Percentiles rank a stretch among this genome's conserved stretches.
These are phyloP conservation scores for Drosophila longiperda DNA, from an alignment of 2,888 invertebrate genomes.

Conservation along the genomic window DNA sequence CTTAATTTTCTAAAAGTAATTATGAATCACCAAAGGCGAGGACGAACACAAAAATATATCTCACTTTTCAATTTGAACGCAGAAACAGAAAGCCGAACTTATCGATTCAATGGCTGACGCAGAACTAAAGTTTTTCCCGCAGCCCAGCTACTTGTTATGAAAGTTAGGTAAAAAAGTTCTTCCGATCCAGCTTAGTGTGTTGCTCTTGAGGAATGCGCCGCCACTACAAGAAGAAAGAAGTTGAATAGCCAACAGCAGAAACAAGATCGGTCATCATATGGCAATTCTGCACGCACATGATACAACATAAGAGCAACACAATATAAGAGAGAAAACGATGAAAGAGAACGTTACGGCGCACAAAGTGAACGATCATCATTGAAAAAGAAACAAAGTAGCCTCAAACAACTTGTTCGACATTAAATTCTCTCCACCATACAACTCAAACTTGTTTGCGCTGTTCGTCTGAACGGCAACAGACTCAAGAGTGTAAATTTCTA, in stretches of 20 bases:
- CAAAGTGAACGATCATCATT: conserved; percentile 38
- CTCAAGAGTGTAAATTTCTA: conserved; percentile 38
- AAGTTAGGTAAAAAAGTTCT: conserved; percentile 76
- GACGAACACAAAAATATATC: conserved; percentile 38
- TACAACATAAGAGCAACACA: conserved; percentile 20
- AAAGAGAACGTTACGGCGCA: conserved; percentile 27
- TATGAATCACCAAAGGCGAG: conserved; percentile 8
- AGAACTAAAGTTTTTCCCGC: conserved; percentile 69
- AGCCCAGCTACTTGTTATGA: conserved; percentile 71
- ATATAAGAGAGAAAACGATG: conserved; percentile 19
- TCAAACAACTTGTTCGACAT: conserved; percentile 22
- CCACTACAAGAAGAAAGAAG: conserved; percentile 39
- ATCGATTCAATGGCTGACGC: conserved; percentile 68
- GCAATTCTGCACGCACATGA: conserved; percentile 16
- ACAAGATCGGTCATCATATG: conserved; percentile 43
- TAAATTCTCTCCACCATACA: conserved; percentile 54
- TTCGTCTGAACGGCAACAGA: conserved; percentile 10
- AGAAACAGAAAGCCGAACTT: conserved; percentile 60
- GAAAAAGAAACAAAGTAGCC: conserved; percentile 53
- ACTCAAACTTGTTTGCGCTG: conserved; percentile 65
- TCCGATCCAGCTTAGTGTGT: conserved; percentile 47
- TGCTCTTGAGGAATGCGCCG: conserved; percentile 22
- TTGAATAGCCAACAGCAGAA: conserved; percentile 17
- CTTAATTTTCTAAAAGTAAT: conserved; percentile 5
- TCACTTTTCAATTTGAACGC: conserved; percentile 29